phyloP scores from a whole-genome alignment of 1,140 invertebrate genomes.

The Drosophila parabipectinata region DNA sequence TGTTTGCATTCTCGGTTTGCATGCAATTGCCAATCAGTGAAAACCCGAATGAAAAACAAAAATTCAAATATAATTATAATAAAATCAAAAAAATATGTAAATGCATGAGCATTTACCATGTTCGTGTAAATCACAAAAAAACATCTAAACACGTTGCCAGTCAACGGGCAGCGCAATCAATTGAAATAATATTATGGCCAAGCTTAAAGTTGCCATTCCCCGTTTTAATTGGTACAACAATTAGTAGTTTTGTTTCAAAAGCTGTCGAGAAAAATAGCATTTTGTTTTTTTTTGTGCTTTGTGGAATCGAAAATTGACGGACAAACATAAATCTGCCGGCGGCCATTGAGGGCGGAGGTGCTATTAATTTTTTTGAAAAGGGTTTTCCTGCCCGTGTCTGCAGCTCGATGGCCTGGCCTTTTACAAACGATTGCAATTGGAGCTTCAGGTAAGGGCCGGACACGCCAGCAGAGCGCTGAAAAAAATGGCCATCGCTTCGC shows the following conservation, averaged over 20 bases:
- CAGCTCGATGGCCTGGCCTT: slow-evolving; percentile 17
- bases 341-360: slow-evolving; percentile 19
- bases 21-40: slow-evolving; percentile 6
- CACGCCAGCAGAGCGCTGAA: slow-evolving; percentile 2
- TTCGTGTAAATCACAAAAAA: slow-evolving; percentile 51
- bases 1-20: slow-evolving; percentile 26
- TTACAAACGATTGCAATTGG: slow-evolving; percentile 15
- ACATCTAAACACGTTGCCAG: slow-evolving; percentile 21
- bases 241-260: slow-evolving; percentile 43
- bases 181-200: slow-evolving; percentile 18
- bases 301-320: slow-evolving; percentile 47
- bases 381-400: slow-evolving; percentile 44
- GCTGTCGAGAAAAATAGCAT: slow-evolving; percentile 16
- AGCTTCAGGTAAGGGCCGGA: slow-evolving; percentile 40
- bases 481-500: slow-evolving; percentile 47
- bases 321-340: slow-evolving; percentile 59
- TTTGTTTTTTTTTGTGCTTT: slow-evolving; percentile 19
- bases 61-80: slow-evolving; percentile 38
- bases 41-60: slow-evolving; percentile 23
- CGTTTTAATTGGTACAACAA: slow-evolving; percentile 42
- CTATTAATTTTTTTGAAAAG: slow-evolving; percentile 78
- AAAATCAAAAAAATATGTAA: slow-evolving; percentile 19
- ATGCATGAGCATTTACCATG: not conserved
- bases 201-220: slow-evolving; percentile 8
- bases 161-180: slow-evolving; percentile 22